Percentiles rank a stretch among this genome's conserved stretches.
Conservation (phyloP, 37 sponge, comb jelly and placozoan species). For the Beroe forskalii region DNA sequence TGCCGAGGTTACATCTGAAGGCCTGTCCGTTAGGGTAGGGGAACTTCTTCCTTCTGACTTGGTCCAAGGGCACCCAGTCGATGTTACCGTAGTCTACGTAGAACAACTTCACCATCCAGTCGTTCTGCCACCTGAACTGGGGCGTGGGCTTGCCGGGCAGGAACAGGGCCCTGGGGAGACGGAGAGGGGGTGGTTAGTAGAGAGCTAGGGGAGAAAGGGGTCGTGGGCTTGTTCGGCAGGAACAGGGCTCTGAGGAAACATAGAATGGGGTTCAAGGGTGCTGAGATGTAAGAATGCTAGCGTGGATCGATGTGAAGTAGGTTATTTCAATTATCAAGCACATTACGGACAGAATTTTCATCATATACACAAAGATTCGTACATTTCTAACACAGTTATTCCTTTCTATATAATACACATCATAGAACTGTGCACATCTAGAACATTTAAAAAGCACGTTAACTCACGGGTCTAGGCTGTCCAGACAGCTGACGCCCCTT, state of each 20-base stretch:
- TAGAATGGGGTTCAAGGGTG: too few relatives aligned
- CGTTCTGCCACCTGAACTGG: slow-evolving; percentile 7
- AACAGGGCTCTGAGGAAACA: not conserved
- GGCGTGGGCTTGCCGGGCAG: slow-evolving; percentile 45
- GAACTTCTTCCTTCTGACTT: slow-evolving; percentile 48
- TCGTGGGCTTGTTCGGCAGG: not conserved
- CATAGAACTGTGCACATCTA: too few relatives aligned
- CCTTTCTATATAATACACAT: too few relatives aligned
- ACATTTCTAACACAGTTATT: too few relatives aligned
- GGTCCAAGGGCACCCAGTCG: not conserved
- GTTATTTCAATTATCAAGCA: too few relatives aligned
- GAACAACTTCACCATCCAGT: slow-evolving; percentile 56
- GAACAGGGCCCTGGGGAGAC: slow-evolving; percentile 20
- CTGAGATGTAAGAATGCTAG: too few relatives aligned
- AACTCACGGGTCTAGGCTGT: slow-evolving; percentile 21
- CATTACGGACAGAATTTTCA: too few relatives aligned
- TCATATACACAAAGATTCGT: too few relatives aligned
- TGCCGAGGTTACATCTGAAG: slow-evolving; percentile 32
- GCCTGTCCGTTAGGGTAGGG: slow-evolving; percentile 53
- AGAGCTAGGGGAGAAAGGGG: too few relatives aligned
- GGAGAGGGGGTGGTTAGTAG: not conserved
- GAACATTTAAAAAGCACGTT: too few relatives aligned
- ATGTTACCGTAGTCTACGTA: slow-evolving; percentile 51
- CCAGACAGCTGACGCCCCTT: not conserved
- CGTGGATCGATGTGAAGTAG: too few relatives aligned